Evolutionary conservation across 2,888 invertebrate species (phyloP).

Genomic region (Pristionchus arcanus): DNA sequence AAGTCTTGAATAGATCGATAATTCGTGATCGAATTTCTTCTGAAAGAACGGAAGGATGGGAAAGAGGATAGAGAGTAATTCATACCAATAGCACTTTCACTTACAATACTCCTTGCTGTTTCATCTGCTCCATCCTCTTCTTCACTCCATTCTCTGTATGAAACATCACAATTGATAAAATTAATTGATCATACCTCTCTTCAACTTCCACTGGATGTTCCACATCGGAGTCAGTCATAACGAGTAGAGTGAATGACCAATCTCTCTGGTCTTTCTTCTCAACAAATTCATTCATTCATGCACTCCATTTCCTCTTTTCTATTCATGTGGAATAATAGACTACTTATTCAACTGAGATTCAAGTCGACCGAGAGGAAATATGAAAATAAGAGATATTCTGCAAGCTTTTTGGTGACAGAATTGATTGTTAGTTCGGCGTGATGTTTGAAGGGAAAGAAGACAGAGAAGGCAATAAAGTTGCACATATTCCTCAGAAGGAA

Average conservation of each 20-base stretch:
- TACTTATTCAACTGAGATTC: neutral
- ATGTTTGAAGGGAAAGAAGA: neutral
- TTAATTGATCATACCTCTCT: neutral
- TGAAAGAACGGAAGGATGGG: neutral
- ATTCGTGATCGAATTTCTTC: slow-evolving; percentile 43
- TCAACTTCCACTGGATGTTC: slow-evolving; percentile 9
- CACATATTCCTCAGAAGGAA: neutral
- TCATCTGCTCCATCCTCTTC: neutral
- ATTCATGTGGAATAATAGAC: neutral
- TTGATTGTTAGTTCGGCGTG: neutral
- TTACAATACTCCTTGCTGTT: slow-evolving; percentile 43
- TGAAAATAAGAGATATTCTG: neutral
- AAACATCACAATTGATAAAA: neutral
- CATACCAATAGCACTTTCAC: slow-evolving; percentile 40
- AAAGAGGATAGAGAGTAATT: neutral
- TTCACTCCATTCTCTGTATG: slow-evolving; percentile 14
- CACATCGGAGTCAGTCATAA: slow-evolving; percentile 16
- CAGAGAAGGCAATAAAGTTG: slow-evolving; percentile 28
- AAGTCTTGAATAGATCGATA: slow-evolving; percentile 44
- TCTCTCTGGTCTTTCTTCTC: neutral
- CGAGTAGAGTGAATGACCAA: neutral
- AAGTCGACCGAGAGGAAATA: neutral
- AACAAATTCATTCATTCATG: neutral
- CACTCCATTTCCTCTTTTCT: neutral
- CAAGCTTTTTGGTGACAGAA: neutral